These are phyloP conservation scores for Cryptoleucopteryx plumbea DNA, from an alignment of 2,113 vertebrate species.

Conservation along the genomic window DNA sequence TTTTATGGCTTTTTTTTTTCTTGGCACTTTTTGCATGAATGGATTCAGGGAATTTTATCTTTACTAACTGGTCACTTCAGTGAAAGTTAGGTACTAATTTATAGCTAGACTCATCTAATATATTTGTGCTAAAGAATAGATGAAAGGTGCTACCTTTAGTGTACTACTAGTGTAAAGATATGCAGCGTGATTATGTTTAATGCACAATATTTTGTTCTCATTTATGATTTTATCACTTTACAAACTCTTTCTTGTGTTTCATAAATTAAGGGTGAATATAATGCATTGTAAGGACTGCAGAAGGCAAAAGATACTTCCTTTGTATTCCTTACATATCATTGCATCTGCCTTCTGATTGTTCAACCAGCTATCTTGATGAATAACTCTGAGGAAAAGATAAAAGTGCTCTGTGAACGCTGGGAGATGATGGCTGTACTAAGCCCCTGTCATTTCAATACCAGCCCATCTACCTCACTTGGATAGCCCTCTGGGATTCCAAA, in stretches of 20 bases:
- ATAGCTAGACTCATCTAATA: background rate
- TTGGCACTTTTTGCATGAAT: background rate
- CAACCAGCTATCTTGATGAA: background rate
- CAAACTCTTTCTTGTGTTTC: background rate
- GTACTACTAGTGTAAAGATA: background rate
- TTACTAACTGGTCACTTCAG: background rate
- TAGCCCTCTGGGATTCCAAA: background rate
- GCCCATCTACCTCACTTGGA: background rate
- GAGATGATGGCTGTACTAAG: background rate
- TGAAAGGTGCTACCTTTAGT: background rate
- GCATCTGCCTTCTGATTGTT: background rate
- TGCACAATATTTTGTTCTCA: background rate
- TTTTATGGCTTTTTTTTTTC: background rate
- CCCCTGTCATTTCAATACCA: background rate
- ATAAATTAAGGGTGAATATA: background rate
- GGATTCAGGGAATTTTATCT: background rate
- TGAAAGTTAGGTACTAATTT: background rate
- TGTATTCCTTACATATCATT: background rate
- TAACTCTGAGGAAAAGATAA: background rate
- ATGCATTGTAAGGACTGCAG: background rate
- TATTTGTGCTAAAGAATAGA: background rate
- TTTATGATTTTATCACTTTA: background rate
- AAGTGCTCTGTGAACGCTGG: background rate
- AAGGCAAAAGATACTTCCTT: background rate
- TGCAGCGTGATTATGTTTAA: background rate